These are phyloP conservation scores for Falco berigora DNA, from an alignment of 2,797 vertebrate genomes.

Conservation along the genomic window DNA sequence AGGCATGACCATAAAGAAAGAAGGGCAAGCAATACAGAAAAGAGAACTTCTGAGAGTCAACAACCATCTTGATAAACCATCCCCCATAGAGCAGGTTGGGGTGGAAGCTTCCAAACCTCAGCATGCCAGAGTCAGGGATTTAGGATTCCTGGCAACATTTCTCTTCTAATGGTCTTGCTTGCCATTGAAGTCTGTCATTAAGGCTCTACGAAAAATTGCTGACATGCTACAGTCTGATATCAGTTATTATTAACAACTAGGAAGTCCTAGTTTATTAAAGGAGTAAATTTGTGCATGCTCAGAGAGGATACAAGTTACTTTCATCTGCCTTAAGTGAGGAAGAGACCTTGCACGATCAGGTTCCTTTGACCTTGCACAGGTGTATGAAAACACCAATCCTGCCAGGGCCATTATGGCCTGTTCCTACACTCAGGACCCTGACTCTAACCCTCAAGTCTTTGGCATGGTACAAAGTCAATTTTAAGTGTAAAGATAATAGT, in stretches of 20 bases:
- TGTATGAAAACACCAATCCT: background rate
- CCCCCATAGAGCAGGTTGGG: background rate
- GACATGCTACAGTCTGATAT: background rate
- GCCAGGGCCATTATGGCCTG: background rate
- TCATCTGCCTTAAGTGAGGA: background rate
- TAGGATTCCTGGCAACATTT: background rate
- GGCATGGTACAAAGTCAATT: background rate
- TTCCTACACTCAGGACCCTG: background rate
- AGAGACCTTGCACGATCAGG: background rate
- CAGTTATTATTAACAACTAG: background rate
- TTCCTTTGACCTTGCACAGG: background rate
- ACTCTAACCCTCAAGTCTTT: background rate
- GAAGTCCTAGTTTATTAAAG: background rate
- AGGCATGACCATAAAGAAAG: background rate
- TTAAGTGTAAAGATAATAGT: background rate
- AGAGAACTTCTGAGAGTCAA: background rate
- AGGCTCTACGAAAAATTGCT: background rate
- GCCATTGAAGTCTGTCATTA: background rate
- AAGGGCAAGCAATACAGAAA: background rate
- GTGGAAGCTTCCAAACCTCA: background rate
- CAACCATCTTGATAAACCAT: background rate
- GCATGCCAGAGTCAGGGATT: background rate
- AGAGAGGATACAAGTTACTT: background rate
- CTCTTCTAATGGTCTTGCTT: background rate
- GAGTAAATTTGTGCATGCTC: background rate